Evolutionary conservation across 2,797 vertebrate species (phyloP).

Genomic region (Lagorchestes hirsutus): DNA sequence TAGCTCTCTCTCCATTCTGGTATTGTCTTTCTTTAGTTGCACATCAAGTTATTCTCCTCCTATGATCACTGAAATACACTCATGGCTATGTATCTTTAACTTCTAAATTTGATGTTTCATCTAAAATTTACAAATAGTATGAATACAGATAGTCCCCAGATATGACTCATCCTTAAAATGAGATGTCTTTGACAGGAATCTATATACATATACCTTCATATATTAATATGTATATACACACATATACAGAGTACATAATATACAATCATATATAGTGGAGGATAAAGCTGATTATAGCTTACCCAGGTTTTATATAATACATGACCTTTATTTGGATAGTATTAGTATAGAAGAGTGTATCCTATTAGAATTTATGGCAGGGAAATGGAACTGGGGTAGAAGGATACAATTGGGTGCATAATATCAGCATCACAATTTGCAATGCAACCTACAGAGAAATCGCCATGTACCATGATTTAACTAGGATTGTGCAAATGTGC

Average conservation of each 20-base stretch:
- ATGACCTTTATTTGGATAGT: neutral
- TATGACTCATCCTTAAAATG: neutral
- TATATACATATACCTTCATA: neutral
- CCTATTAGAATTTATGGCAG: constrained; percentile 75
- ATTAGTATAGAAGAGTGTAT: neutral
- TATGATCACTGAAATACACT: neutral
- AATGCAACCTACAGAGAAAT: constrained; percentile 78
- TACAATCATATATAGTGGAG: neutral
- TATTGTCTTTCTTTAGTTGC: neutral
- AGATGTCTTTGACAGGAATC: neutral
- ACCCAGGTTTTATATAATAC: neutral
- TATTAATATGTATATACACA: neutral
- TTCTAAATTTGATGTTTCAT: neutral
- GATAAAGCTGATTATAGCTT: neutral
- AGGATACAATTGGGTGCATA: constrained; percentile 75
- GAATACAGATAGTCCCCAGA: neutral
- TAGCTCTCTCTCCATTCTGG: neutral
- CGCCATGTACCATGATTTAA: constrained; percentile 80
- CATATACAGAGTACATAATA: neutral
- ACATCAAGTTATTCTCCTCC: neutral
- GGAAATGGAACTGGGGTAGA: constrained; percentile 61
- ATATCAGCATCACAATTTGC: constrained; percentile 72
- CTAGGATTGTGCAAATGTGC: constrained; percentile 83
- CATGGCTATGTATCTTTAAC: neutral
- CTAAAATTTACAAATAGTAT: neutral